These are phyloP conservation scores for Huso huso DNA, from an alignment of 2,797 vertebrate species.

Conservation along the genomic window DNA sequence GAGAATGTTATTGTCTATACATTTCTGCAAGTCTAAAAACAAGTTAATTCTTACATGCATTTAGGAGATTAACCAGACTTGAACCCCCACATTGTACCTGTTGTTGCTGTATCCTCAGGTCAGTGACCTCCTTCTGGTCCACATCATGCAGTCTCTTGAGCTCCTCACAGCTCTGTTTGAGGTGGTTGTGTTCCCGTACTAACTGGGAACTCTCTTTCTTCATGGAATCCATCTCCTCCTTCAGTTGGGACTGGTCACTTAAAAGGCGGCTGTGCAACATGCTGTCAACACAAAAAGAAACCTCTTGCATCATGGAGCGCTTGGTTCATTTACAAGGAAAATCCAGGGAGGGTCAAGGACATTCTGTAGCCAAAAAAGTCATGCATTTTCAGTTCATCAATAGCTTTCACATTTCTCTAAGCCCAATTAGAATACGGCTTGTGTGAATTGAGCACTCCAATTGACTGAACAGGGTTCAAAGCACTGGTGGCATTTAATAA, in stretches of 20 bases:
- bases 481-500: too few species aligned
- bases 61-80: neutral
- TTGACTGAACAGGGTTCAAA: too few species aligned
- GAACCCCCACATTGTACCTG: slow-evolving; percentile 59
- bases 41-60: slow-evolving; percentile 1
- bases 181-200: slow-evolving; percentile 78
- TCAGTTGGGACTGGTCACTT: slow-evolving; percentile 81
- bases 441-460: too few species aligned
- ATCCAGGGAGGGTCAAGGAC: too few species aligned
- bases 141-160: slow-evolving; percentile 80
- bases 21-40: neutral
- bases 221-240: slow-evolving; percentile 80
- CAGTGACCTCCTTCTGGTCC: slow-evolving; percentile 80
- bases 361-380: too few species aligned
- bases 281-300: slow-evolving; percentile 35
- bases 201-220: slow-evolving; percentile 81
- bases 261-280: slow-evolving; percentile 77
- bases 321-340: too few species aligned
- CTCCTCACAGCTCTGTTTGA: slow-evolving; percentile 86
- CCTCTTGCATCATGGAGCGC: too few species aligned
- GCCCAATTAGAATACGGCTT: too few species aligned
- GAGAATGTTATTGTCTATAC: too few species aligned
- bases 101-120: slow-evolving; percentile 83
- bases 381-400: too few species aligned
- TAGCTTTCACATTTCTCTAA: too few species aligned